A percentile compares a stretch with the other conserved stretches of the same genome.
Conservation (phyloP, 1,140 invertebrate species). For the Sinella curviseta region DNA sequence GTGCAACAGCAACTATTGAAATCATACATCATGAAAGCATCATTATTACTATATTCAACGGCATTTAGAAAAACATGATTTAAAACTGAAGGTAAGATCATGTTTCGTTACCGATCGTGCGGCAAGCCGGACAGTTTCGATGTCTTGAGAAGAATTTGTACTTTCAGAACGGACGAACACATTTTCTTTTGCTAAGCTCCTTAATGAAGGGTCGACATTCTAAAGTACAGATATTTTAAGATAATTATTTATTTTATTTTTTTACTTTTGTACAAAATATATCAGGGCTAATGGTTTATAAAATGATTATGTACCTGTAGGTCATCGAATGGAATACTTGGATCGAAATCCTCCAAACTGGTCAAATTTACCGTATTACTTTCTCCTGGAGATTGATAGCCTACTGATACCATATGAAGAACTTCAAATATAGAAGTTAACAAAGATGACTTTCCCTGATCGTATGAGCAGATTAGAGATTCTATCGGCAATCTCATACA, state of each 20-base stretch:
- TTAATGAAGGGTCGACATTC: constrained; percentile 18
- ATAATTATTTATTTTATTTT: no score
- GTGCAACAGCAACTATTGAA: constrained; percentile 67
- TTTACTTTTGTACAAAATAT: not conserved
- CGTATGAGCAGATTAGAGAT: constrained; percentile 56
- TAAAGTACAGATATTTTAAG: not conserved
- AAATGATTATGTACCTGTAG: constrained; percentile 57
- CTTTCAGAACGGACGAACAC: constrained; percentile 46
- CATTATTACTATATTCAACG: not conserved
- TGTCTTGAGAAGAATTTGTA: constrained; percentile 49
- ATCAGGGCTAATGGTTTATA: no score
- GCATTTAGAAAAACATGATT: no score
- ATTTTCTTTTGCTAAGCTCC: constrained; percentile 45
- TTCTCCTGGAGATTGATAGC: constrained; percentile 49
- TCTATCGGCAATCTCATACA: constrained; percentile 72
- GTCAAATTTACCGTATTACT: constrained; percentile 41
- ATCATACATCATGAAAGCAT: constrained; percentile 19
- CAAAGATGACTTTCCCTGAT: constrained; percentile 50
- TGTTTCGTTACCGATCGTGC: constrained; percentile 54
- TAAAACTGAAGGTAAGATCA: not conserved
- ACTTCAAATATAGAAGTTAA: constrained; percentile 58
- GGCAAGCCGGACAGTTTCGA: constrained; percentile 55
- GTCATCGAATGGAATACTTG: constrained; percentile 69
- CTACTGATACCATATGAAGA: constrained; percentile 56
- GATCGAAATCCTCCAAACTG: constrained; percentile 66